These are phyloP conservation scores for Acanthococcus lagerstroemiae DNA, from an alignment of 2,888 invertebrate species.

Conservation along the genomic window DNA sequence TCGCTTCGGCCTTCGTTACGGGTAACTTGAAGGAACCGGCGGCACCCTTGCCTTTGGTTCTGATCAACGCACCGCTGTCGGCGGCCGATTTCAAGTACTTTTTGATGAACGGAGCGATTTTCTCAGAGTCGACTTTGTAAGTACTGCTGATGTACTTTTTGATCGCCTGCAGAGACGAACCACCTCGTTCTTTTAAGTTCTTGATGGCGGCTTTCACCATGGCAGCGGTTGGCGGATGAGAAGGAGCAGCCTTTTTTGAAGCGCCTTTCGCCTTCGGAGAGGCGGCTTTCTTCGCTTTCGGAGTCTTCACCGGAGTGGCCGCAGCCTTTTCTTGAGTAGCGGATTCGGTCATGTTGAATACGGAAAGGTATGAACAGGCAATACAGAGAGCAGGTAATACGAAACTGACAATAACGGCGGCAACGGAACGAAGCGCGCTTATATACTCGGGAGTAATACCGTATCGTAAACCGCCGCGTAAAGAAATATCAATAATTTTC, in stretches of 20 bases:
- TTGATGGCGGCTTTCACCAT: constrained; percentile 52
- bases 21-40: constrained; percentile 25
- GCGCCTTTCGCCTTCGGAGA: constrained; percentile 31
- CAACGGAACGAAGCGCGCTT: neutral
- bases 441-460: neutral
- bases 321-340: constrained; percentile 33
- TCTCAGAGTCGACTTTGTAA: constrained; percentile 52
- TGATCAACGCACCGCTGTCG: constrained; percentile 45
- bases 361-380: neutral
- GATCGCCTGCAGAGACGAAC: constrained; percentile 50
- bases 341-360: constrained; percentile 12
- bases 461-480: neutral
- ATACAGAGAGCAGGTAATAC: neutral
- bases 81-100: constrained; percentile 51
- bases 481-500: too few relatives aligned
- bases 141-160: constrained; percentile 53
- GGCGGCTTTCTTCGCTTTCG: constrained; percentile 37
- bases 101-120: constrained; percentile 50
- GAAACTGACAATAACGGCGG: neutral
- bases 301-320: constrained; percentile 25
- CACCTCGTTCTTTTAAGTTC: constrained; percentile 3
- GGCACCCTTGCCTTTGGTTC: constrained; percentile 45
- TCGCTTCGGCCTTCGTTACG: neutral
- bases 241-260: constrained; percentile 39
- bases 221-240: constrained; percentile 46